Conservation (phyloP, 1,140 invertebrate genomes). For the Sycophila sp. region DNA sequence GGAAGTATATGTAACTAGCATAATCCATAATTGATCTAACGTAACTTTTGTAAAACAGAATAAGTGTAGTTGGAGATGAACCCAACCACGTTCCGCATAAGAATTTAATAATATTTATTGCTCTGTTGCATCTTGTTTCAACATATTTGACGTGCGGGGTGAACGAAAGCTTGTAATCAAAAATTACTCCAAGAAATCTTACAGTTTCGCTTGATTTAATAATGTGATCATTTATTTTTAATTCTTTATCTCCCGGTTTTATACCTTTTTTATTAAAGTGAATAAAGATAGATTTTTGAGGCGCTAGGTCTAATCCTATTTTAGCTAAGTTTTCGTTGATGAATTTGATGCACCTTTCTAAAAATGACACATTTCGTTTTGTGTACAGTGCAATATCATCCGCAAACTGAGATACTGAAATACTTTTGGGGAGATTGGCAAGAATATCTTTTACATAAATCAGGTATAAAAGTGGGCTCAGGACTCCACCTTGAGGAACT, state of each 20-base stretch:
- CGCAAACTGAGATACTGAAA: neutral
- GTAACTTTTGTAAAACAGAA: neutral
- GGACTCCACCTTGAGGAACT: too few relatives aligned
- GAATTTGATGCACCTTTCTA: neutral
- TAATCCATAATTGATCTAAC: neutral
- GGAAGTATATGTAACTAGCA: neutral
- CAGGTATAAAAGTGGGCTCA: neutral
- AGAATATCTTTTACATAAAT: neutral
- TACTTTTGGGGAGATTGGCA: neutral
- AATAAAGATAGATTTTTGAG: too few relatives aligned
- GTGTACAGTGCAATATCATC: neutral
- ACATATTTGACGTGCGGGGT: neutral
- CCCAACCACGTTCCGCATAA: constrained; percentile 1
- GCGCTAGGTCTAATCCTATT: neutral
- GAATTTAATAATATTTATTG: neutral
- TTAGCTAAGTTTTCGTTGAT: neutral
- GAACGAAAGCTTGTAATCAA: neutral
- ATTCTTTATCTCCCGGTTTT: neutral
- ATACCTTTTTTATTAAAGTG: too few relatives aligned
- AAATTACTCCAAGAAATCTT: neutral
- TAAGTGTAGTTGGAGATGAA: neutral
- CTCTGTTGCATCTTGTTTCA: neutral
- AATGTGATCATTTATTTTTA: too few relatives aligned
- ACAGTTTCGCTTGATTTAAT: neutral
- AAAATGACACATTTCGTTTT: neutral